Evolutionary conservation across 1,140 invertebrate species (phyloP).

Genomic region (Dinothrombium tinctorium): DNA sequence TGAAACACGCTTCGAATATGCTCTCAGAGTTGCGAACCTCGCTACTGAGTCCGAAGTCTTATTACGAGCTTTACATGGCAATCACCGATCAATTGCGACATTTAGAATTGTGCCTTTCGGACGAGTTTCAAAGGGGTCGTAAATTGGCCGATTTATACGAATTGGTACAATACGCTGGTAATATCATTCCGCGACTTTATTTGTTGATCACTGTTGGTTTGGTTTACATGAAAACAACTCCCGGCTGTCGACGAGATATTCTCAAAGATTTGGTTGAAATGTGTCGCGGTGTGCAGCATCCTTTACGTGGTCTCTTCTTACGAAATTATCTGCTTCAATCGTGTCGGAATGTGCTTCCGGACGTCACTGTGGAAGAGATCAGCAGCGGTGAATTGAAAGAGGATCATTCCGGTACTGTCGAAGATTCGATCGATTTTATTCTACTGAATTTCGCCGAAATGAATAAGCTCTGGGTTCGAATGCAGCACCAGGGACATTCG

Average conservation of each 20-base stretch:
- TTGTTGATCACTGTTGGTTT: slow-evolving; percentile 90
- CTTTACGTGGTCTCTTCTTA: slow-evolving; percentile 82
- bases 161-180: slow-evolving; percentile 92
- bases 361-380: slow-evolving; percentile 16
- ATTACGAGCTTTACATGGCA: slow-evolving; percentile 96
- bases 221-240: slow-evolving; percentile 92
- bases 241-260: slow-evolving; percentile 69
- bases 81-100: slow-evolving; percentile 92
- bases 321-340: slow-evolving; percentile 33
- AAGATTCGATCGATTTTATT: slow-evolving; percentile 92
- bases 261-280: slow-evolving; percentile 93
- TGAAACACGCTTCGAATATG: slow-evolving; percentile 95
- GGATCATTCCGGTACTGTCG: slow-evolving; percentile 29
- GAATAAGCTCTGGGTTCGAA: slow-evolving; percentile 99
- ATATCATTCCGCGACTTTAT: slow-evolving; percentile 89
- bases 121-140: slow-evolving; percentile 85
- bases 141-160: slow-evolving; percentile 89
- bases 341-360: slow-evolving; percentile 33
- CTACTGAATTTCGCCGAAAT: slow-evolving; percentile 98
- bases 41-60: slow-evolving; percentile 81
- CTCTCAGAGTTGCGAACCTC: slow-evolving; percentile 80
- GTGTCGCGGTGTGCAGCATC: slow-evolving; percentile 95
- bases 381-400: slow-evolving; percentile 26
- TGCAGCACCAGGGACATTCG: slow-evolving; percentile 95
- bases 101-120: slow-evolving; percentile 75